phyloP scores from a whole-genome alignment of 2,113 vertebrate genomes.

The Zingel zingel region DNA sequence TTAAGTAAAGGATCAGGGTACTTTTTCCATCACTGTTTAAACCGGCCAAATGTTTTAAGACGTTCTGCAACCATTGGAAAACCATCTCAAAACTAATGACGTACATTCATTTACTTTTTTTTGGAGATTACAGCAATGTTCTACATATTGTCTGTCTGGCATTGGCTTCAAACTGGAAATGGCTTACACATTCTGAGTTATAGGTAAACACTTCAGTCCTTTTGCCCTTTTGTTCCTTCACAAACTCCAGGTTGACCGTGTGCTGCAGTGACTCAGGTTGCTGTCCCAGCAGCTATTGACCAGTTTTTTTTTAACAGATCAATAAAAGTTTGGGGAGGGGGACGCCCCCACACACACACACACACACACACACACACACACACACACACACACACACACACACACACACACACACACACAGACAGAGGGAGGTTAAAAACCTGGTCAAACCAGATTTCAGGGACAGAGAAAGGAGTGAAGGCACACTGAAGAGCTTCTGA shows the following conservation, averaged over 20 bases:
- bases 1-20: too few relatives aligned
- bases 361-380: neutral
- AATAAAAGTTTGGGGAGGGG: slow-evolving; percentile 3
- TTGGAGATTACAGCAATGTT: too few relatives aligned
- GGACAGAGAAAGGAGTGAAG: slow-evolving; percentile 1
- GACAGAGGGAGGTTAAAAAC: slow-evolving; percentile 49
- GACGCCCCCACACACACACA: neutral
- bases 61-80: too few relatives aligned
- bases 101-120: too few relatives aligned
- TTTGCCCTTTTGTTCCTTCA: slow-evolving; percentile 45
- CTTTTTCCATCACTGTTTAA: too few relatives aligned
- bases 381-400: too few relatives aligned
- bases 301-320: neutral
- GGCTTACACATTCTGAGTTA: neutral
- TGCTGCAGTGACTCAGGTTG: slow-evolving; percentile 29
- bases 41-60: too few relatives aligned
- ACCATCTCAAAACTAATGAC: too few relatives aligned
- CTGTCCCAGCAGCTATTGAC: slow-evolving; percentile 19
- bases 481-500: neutral
- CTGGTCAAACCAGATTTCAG: neutral
- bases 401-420: neutral
- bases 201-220: neutral
- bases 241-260: neutral
- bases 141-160: too few relatives aligned
- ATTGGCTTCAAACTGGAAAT: too few relatives aligned